These are phyloP conservation scores for Montipora sp. DNA, from an alignment of 64 coral and sea anemone genomes.

Conservation along the genomic window DNA sequence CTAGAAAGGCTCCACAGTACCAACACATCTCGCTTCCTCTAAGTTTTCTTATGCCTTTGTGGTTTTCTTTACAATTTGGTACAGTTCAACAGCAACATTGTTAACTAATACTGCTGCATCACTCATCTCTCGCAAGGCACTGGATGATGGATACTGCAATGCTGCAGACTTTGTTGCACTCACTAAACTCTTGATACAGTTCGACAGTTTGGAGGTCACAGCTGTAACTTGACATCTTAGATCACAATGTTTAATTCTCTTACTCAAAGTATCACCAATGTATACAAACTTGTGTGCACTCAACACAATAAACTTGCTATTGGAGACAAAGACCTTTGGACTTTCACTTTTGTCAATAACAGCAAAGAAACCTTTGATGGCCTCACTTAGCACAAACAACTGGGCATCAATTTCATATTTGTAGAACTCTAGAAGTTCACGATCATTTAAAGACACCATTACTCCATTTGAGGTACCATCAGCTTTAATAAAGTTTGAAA, in stretches of 20 bases:
- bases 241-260: slow-evolving; percentile 66
- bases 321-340: slow-evolving; percentile 95
- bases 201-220: slow-evolving; percentile 81
- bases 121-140: slow-evolving; percentile 86
- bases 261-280: slow-evolving; percentile 87
- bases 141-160: slow-evolving; percentile 85
- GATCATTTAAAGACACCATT: slow-evolving; percentile 87
- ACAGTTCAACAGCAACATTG: slow-evolving; percentile 88
- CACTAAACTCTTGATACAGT: slow-evolving; percentile 79
- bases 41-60: background rate
- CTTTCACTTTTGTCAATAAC: slow-evolving; percentile 76
- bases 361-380: slow-evolving; percentile 83
- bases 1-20: too few species aligned
- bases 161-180: slow-evolving; percentile 86
- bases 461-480: slow-evolving; percentile 53
- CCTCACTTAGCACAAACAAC: slow-evolving; percentile 94
- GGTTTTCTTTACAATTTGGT: slow-evolving; percentile 89
- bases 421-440: slow-evolving; percentile 92
- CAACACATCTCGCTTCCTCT: background rate
- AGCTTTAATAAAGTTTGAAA: slow-evolving; percentile 27
- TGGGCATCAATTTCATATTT: slow-evolving; percentile 97
- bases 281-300: slow-evolving; percentile 99
- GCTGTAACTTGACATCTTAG: slow-evolving; percentile 44
- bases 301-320: slow-evolving; percentile 98
- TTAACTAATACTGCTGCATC: slow-evolving; percentile 71